Evolutionary conservation across 2,888 invertebrate species (phyloP).

Genomic region (Lamellibrachia columna): DNA sequence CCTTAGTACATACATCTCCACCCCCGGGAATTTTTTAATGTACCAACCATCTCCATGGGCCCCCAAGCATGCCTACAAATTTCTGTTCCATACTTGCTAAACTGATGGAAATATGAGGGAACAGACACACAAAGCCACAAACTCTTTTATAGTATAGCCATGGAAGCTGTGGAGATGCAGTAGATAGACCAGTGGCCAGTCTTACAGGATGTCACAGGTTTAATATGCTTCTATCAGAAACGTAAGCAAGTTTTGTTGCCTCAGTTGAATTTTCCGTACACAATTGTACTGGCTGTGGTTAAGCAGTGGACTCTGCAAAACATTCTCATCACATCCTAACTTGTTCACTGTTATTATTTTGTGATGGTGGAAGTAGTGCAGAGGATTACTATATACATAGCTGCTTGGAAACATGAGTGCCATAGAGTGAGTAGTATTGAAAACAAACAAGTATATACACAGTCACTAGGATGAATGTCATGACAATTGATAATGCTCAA

Average conservation of each 20-base stretch:
- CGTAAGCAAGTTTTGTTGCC: background rate
- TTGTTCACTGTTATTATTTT: background rate
- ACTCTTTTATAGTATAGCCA: background rate
- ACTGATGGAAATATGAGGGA: no score
- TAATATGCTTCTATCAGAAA: background rate
- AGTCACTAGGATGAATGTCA: background rate
- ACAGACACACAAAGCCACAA: no score
- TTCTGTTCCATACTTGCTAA: no score
- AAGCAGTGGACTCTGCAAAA: background rate
- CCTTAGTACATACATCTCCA: no score
- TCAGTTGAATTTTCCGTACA: background rate
- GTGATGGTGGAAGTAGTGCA: background rate
- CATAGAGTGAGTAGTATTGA: background rate
- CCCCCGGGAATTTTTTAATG: no score
- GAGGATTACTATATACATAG: background rate
- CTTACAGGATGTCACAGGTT: background rate
- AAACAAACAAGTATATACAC: background rate
- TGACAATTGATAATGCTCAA: background rate
- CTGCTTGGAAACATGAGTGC: background rate
- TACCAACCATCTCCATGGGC: no score
- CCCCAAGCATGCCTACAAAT: no score
- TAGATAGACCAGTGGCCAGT: background rate
- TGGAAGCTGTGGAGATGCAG: background rate
- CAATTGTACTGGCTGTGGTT: background rate
- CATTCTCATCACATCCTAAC: background rate